phyloP scores from a whole-genome alignment of 2,113 vertebrate species.

The Melanostigma gelatinosum region DNA sequence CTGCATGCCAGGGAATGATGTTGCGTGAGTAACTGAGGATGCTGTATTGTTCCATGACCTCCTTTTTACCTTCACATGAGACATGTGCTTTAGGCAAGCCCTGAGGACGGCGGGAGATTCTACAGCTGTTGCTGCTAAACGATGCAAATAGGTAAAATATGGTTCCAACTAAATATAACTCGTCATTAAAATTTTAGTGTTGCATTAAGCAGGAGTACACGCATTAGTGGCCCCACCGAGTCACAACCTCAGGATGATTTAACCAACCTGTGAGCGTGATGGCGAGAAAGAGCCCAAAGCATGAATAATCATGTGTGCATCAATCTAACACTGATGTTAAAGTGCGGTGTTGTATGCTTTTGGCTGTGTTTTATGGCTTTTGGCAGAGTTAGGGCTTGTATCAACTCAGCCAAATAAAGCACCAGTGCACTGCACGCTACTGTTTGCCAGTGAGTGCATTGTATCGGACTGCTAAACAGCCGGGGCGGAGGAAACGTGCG shows the following conservation, averaged over 20 bases:
- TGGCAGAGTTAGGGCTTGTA: constrained; percentile 2
- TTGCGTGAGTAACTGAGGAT: constrained; percentile 28
- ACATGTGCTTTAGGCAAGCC: constrained; percentile 58
- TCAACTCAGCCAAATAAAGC: constrained; percentile 32
- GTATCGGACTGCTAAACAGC: neutral
- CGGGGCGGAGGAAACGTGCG: neutral
- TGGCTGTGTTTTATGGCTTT: constrained; percentile 28
- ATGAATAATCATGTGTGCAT: constrained; percentile 22
- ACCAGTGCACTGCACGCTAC: neutral
- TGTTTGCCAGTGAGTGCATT: constrained; percentile 1
- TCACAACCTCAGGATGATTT: constrained; percentile 40
- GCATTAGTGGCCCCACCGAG: constrained; percentile 52
- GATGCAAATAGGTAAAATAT: constrained; percentile 71
- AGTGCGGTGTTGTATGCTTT: constrained; percentile 9
- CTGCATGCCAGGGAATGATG: neutral
- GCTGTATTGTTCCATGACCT: constrained; percentile 37
- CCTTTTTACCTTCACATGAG: constrained; percentile 51
- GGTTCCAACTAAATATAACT: constrained; percentile 67
- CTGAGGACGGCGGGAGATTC: constrained; percentile 57
- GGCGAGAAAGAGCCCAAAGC: neutral
- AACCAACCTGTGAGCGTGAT: neutral
- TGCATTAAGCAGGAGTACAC: constrained; percentile 59
- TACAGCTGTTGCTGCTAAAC: constrained; percentile 70
- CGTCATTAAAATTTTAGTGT: constrained; percentile 60
- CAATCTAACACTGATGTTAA: constrained; percentile 2